Evolutionary conservation across 2,113 vertebrate species (phyloP), one percentile per base, ranked within the genome.

Genomic region (Scomber japonicus): DNA sequence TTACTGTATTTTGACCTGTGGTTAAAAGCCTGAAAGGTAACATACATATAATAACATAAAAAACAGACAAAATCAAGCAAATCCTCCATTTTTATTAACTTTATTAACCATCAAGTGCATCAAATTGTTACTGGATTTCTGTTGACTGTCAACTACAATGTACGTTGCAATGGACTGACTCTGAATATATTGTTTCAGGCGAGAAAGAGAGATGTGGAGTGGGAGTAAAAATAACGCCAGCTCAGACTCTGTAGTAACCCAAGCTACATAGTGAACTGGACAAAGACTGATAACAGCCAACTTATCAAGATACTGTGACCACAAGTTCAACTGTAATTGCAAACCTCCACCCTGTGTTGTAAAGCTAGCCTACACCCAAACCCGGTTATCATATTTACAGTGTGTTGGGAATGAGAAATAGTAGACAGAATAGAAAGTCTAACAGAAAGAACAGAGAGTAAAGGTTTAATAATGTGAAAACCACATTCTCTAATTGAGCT

Each of bases 231-330:
- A 7, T 40, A 59, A 59, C 2, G n/a, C 48, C 24, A 46, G 19
- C 55, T 55, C n/a, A 53, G 27, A 57, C 12, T 56, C 4, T 31
- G 51, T 4, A 49, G 35, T 51, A 63, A 59, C 21, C 16, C 16
- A 12, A 50, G 63, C 66, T 45, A 35, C 57, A 56, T 1, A 24
- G 12, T 27, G 17, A 78, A 40, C 62, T 71, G 59, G 27, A 24
- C 44, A 21, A 19, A 55, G 19, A 57, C 78, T 87, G 88, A 83
- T 84, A 87, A 82, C 56, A 50, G 53, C 40, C 59, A 60, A 21
- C 67, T 77, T 54, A 87, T 86, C 80, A 76, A 83, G 75, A 84
- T 63, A 27, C 16, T 65, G 15, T 17, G 31, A 86, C 82, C 82
- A 77, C 83, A 84, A 78, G 45, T 35, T 67, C 45, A 87, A 87